These are phyloP conservation scores for Orientallactaga sibirica DNA, from an alignment of 2,797 vertebrate species.

Conservation along the genomic window DNA sequence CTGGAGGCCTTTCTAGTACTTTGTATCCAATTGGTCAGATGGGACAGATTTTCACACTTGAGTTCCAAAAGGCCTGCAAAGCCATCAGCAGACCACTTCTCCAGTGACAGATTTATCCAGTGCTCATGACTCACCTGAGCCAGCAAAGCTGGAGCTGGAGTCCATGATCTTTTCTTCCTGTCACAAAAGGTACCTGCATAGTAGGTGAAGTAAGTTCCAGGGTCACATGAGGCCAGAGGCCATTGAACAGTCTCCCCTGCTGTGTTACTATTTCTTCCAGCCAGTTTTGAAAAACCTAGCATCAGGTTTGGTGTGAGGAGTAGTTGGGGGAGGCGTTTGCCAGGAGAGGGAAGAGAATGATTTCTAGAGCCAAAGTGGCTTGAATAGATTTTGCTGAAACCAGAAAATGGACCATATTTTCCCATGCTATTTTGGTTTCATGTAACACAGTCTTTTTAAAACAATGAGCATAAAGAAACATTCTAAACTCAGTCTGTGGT, in stretches of 20 bases:
- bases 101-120: background rate
- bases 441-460: slow-evolving; percentile 72
- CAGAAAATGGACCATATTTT: slow-evolving; percentile 70
- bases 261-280: background rate
- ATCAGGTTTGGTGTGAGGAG: slow-evolving; percentile 32
- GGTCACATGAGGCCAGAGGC: slow-evolving; percentile 54
- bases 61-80: background rate
- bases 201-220: slow-evolving; percentile 13
- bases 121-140: background rate
- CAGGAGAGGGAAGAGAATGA: slow-evolving; percentile 15
- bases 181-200: background rate
- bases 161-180: background rate
- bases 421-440: slow-evolving; percentile 77
- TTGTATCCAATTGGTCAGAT: background rate
- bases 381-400: slow-evolving; percentile 73
- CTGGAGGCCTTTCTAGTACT: background rate
- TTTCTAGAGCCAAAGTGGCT: slow-evolving; percentile 59
- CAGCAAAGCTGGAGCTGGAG: slow-evolving; percentile 6
- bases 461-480: slow-evolving; percentile 75
- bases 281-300: slow-evolving; percentile 39
- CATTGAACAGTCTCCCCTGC: background rate
- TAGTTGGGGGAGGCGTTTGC: slow-evolving; percentile 4
- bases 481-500: slow-evolving; percentile 73
- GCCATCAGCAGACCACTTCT: background rate
- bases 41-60: background rate